Evolutionary conservation across 2,888 invertebrate species (phyloP), one percentile per base, ranked within the genome.

Genomic region (Eupeodes luniger): DNA sequence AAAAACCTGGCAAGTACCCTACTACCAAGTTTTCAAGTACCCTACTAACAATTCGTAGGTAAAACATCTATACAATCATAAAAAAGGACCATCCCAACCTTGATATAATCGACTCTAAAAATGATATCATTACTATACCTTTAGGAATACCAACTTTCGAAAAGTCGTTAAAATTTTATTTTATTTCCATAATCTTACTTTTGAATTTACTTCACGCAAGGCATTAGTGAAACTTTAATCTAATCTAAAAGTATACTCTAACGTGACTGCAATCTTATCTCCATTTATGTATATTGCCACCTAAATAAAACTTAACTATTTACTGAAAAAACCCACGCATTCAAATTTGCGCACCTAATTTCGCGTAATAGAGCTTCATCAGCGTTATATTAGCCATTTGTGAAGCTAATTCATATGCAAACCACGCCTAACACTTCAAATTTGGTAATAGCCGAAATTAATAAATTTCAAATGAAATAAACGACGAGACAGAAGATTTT

Each of bases 341-440:
- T 44, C 77, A 83, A 77, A 87, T 87, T 83, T 84, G 83, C 87
- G 80, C 87, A 87, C 80, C 87, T 87, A 87, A 87, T 87, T 87
- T 87, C 80, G 83, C 77, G 76, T 87, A 87, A 87, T 87, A 72
- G 57, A 57, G 36, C 74, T 83, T 84, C 80, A 87, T 87, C 87
- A 80, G 61, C 72, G 69, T 57, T 55, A 79, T 72, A 83, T 87
- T 87, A 87, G 62, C 83, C 83, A 80, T 84, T 81, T 84, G 61
- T 67, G 80, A 76, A 16, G 12, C 66, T 88, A 64, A 88, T 88
- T 88, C 78, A 49, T 81, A 88, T 88, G 84, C 88, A 85, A 74
- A 84, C 88, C 88, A 88, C 88, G 88, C 88, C 88, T 84, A 77
- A 75, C 78, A 62, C 62, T 47, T 85, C 88, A 84, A 84, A 81